Conservation (phyloP, 2,797 vertebrate species). For the Microtus californicus region DNA sequence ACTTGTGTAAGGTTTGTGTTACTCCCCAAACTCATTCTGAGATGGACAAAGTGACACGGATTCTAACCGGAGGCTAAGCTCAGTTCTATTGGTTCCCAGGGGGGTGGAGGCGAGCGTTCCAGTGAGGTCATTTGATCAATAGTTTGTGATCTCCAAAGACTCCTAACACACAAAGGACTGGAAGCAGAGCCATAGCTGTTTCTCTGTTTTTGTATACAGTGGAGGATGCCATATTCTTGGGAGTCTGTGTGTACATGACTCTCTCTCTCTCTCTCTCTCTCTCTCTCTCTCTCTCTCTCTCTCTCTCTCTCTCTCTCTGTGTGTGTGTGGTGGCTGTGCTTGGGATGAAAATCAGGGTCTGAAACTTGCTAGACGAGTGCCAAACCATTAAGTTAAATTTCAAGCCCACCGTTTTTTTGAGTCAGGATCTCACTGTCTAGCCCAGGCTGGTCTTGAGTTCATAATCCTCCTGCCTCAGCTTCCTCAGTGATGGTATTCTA, state of each 20-base stretch:
- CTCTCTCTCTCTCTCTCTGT: not conserved
- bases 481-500: not conserved
- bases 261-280: too few species aligned
- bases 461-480: not conserved
- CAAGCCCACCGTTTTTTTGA: not conserved
- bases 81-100: not conserved
- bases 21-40: not conserved
- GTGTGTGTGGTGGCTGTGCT: not conserved
- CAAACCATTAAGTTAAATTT: not conserved
- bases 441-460: not conserved
- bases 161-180: not conserved
- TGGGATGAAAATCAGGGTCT: not conserved
- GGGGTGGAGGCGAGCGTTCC: not conserved
- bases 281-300: too few species aligned
- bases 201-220: not conserved
- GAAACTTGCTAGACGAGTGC: not conserved
- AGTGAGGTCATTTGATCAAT: not conserved
- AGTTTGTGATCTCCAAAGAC: not conserved
- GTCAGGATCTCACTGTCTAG: not conserved
- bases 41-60: too few species aligned
- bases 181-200: not conserved
- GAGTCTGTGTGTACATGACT: too few species aligned
- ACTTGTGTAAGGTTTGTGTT: rapidly evolving
- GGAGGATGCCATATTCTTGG: not conserved
- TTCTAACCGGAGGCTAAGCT: not conserved